These are phyloP conservation scores for Achroia grisella DNA, from an alignment of 1,140 invertebrate genomes.

Conservation along the genomic window DNA sequence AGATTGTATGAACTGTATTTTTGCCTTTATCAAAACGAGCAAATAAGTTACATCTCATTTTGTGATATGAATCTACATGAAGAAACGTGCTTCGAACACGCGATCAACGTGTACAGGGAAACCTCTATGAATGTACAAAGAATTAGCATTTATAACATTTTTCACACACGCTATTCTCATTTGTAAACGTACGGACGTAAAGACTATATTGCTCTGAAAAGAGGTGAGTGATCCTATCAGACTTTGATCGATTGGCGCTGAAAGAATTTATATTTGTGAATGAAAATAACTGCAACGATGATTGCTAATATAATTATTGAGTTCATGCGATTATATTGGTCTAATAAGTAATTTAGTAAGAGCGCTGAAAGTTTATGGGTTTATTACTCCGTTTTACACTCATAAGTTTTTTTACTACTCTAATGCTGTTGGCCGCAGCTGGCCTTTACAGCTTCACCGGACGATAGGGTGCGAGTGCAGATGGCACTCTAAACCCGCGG, in stretches of 20 bases:
- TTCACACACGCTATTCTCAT: neutral
- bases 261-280: slow-evolving; percentile 12
- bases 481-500: too few species aligned
- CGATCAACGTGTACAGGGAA: slow-evolving; percentile 7
- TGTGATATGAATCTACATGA: slow-evolving; percentile 37
- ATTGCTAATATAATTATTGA: neutral
- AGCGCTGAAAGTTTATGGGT: too few species aligned
- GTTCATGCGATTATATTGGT: too few species aligned
- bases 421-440: too few species aligned
- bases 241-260: slow-evolving; percentile 19
- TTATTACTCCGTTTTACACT: too few species aligned
- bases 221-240: slow-evolving; percentile 11
- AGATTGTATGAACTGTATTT: slow-evolving; percentile 27
- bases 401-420: too few species aligned
- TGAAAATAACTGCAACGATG: too few species aligned
- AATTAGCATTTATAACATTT: slow-evolving; percentile 8
- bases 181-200: slow-evolving; percentile 8
- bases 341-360: too few species aligned
- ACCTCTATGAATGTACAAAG: slow-evolving; percentile 9
- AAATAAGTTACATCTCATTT: slow-evolving; percentile 52
- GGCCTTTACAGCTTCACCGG: too few species aligned
- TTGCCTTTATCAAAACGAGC: slow-evolving; percentile 28
- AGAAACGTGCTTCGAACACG: slow-evolving; percentile 28
- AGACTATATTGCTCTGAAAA: slow-evolving; percentile 2
- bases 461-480: too few species aligned